Base-by-base conservation (phyloP, 2,797 vertebrate species). In the Artibeus lituratus region DNA sequence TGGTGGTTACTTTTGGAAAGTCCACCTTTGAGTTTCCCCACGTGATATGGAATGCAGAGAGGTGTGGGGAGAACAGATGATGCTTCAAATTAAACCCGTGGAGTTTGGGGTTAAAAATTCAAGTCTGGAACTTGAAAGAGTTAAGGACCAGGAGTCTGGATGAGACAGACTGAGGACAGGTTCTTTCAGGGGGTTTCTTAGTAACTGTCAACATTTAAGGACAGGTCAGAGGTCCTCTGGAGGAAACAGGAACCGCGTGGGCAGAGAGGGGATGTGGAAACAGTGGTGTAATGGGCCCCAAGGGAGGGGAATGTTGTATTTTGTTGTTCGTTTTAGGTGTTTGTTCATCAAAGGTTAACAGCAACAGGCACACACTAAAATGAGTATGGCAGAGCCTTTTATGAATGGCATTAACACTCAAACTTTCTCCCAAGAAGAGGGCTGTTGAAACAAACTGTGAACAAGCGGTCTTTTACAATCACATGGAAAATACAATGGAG, bases 391-490 rank as follows among this genome's bases (percentile, higher is more conserved):
- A 99, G 99, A 99, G 99, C 99, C 99, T 99, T 90, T 99, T 99
- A 99, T 99, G 99, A 99, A 99, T 98, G 99, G 99, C 99, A 99
- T 99, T 98, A 99, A 99, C 99, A 98, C 98, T 98, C 97, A 99
- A 99, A 99, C 99, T 99, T 98, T 99, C 99, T 98, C 98, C 99
- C 99, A 99, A 98, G 97, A 99, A 99, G 99, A 99, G 99, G 99
- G 99, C 99, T 99, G 99, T 99, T 99, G 99, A 99, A 98, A 99
- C 99, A 99, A 99, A 99, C 99, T 99, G 99, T 99, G 99, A 99
- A 99, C 99, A 99, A 99, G 99, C 99, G 99, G 99, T 99, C 99
- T 99, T 99, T 99, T 99, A 99, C 99, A 99, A 99, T 99, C 99
- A 99, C 99, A 98, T 99, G 98, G 98, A 98, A 99, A 98, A 98